Evolutionary conservation across 2,888 invertebrate genomes (phyloP), one percentile per base, ranked within the genome.

Genomic region (Marasmarcha lunaedactyla): DNA sequence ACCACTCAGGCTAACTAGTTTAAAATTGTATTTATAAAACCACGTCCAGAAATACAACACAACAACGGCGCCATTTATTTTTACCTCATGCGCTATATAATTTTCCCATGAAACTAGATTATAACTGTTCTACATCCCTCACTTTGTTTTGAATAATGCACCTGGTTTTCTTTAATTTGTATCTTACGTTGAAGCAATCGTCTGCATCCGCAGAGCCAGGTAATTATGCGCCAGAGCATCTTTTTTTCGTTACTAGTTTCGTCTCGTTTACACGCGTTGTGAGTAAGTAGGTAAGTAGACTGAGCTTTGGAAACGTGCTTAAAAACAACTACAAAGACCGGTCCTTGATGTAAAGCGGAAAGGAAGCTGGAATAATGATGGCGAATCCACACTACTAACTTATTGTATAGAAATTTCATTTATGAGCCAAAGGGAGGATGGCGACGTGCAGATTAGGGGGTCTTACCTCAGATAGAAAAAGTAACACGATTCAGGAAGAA

Each of bases 401-500:
- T 7, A 38, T 27, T 39, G 43, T n/a, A 37, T 37, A 36, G 12
- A 37, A 40, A 54, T 7, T 30, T 30, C 11, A 30, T 30, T 54
- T 50, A 55, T 49, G 43, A 54, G 55, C 53, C 41, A 46, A 47
- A 46, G 45, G 46, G 54, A 69, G 63, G 64, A 83, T 83, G 81
- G 79, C 81, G 55, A 63, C 69, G 58, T 74, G 76, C 61, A 72
- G 76, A 58, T 59, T 74, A 46, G 67, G 69, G 46, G 67, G 55
- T 10, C 14, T 25, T 42, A 63, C 62, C 54, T 53, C 54, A 49
- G 68, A 72, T 50, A 63, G 30, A 11, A 46, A 55, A 52, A 77
- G 72, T 66, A 56, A 56, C 54, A 46, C 55, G 25, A 70, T 60
- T 52, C 71, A 71, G 47, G 74, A 78, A 52, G 81, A 78, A 60